Percentiles rank a stretch among this genome's conserved stretches.
Evolutionary conservation across 2,797 vertebrate genomes (phyloP).

Genomic region (Rhabdophis nuchalis): DNA sequence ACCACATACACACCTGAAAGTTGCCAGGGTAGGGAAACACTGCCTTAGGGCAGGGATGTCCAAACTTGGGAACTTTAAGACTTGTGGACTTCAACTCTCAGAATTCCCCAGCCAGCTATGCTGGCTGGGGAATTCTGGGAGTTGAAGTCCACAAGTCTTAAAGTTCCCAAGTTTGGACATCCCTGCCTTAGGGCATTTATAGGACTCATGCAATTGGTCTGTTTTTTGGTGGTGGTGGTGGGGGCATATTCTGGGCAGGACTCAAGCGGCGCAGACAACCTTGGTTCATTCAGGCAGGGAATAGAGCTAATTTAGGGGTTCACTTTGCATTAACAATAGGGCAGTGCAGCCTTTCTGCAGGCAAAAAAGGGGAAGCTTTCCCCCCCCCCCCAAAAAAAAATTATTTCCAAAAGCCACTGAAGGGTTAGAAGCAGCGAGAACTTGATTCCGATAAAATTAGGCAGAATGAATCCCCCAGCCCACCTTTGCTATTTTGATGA

Average conservation of each 20-base stretch:
- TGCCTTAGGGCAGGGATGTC: background rate
- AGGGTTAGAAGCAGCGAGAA: background rate
- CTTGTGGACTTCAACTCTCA: too few species aligned
- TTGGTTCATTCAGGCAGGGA: background rate
- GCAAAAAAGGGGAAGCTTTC: background rate
- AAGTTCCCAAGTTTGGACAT: background rate
- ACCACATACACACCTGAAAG: too few species aligned
- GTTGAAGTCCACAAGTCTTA: background rate
- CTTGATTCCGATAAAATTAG: background rate
- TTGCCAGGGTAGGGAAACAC: too few species aligned
- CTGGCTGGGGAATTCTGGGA: background rate
- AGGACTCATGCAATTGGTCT: background rate
- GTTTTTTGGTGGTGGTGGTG: accelerated
- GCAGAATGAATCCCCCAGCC: background rate
- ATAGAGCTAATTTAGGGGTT: background rate
- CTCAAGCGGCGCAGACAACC: background rate
- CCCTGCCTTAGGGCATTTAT: background rate
- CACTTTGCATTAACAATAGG: background rate
- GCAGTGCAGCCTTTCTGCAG: background rate
- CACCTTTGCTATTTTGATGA: background rate
- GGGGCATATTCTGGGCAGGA: background rate
- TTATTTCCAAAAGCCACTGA: background rate
- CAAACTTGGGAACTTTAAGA: too few species aligned
- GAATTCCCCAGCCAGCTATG: accelerated
- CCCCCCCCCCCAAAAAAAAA: too few species aligned